Conservation (phyloP, 2,113 vertebrate species). For the Lathamus discolor region DNA sequence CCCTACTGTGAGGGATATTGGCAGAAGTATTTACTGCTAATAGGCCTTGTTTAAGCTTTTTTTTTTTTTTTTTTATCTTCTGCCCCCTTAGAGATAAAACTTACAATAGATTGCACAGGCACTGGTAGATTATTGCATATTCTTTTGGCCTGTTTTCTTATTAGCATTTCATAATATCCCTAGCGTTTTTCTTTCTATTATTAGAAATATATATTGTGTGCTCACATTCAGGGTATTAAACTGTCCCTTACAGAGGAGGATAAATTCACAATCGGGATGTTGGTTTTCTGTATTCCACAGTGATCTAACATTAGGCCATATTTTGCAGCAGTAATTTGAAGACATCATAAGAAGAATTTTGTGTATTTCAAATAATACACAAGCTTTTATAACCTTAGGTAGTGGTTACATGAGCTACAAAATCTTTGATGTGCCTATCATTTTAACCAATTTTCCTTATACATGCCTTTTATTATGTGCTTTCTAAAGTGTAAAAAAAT, state of each 20-base stretch:
- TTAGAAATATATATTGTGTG: background rate
- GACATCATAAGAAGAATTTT: slow-evolving; percentile 32
- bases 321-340: slow-evolving; percentile 40
- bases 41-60: slow-evolving; percentile 79
- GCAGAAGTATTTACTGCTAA: slow-evolving; percentile 78
- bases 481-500: slow-evolving; percentile 21
- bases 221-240: background rate
- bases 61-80: slow-evolving; percentile 53
- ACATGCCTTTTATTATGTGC: background rate
- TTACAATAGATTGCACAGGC: slow-evolving; percentile 53
- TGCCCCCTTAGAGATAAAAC: slow-evolving; percentile 61
- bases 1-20: slow-evolving; percentile 78
- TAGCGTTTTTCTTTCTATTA: background rate
- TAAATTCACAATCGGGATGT: background rate
- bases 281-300: background rate
- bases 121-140: slow-evolving; percentile 34
- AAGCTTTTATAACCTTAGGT: slow-evolving; percentile 28
- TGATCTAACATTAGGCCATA: slow-evolving; percentile 11
- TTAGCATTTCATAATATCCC: background rate
- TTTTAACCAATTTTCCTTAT: slow-evolving; percentile 49
- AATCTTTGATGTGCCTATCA: slow-evolving; percentile 57
- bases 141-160: background rate
- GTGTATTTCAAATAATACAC: slow-evolving; percentile 37
- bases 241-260: background rate
- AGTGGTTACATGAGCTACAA: slow-evolving; percentile 21